phyloP scores from a whole-genome alignment of 2,113 vertebrate species.

The Leptocoma aspasia region DNA sequence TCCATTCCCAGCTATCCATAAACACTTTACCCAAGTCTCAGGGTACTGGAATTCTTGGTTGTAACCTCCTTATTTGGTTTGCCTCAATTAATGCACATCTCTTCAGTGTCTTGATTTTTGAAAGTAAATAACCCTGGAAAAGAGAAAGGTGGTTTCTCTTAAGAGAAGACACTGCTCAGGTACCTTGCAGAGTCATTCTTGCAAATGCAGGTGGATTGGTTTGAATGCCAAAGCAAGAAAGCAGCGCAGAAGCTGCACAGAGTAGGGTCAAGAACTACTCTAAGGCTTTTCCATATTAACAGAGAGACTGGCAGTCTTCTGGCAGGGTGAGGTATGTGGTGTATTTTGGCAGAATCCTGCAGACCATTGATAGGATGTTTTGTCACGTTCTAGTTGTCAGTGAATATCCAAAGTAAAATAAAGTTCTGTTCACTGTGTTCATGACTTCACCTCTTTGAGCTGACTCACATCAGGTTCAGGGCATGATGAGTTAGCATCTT shows the following conservation, averaged over 20 bases:
- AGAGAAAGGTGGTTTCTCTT: background rate
- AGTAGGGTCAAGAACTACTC: background rate
- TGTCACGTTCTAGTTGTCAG: background rate
- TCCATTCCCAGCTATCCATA: background rate
- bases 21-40: background rate
- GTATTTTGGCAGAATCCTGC: background rate
- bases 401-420: background rate
- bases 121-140: background rate
- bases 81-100: background rate
- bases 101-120: background rate
- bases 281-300: background rate
- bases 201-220: background rate
- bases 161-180: background rate
- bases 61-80: background rate
- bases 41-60: background rate
- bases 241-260: accelerated
- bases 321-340: background rate
- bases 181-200: background rate
- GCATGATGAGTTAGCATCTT: background rate
- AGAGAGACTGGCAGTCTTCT: background rate
- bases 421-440: background rate
- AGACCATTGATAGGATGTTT: background rate
- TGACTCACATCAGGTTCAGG: background rate
- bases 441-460: background rate
- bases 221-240: background rate